phyloP scores from a whole-genome alignment of 2,797 vertebrate species.

The Tapirus indicus region DNA sequence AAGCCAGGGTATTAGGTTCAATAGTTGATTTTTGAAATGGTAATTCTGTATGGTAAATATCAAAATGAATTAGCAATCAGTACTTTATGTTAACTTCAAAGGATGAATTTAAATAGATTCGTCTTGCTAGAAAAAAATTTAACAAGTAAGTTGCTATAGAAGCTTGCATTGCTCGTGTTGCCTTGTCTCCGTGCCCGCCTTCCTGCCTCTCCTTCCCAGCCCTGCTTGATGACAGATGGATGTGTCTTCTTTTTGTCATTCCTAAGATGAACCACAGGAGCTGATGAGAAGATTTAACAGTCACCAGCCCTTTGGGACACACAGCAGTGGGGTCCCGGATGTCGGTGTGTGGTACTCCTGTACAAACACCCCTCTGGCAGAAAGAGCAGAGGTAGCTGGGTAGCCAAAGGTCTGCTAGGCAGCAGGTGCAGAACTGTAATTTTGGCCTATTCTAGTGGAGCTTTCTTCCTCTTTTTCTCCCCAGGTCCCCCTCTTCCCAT shows the following conservation, averaged over 20 bases:
- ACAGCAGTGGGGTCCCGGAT: neutral
- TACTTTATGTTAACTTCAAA: neutral
- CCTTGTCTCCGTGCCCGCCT: neutral
- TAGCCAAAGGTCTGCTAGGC: neutral
- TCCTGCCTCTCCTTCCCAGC: neutral
- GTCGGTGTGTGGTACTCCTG: neutral
- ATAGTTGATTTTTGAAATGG: conserved; percentile 39
- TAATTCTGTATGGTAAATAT: conserved; percentile 40
- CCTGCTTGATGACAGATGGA: neutral
- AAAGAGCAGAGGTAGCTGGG: neutral
- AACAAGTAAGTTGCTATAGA: neutral
- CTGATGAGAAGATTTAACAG: neutral
- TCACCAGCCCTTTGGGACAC: neutral
- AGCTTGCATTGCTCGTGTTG: neutral
- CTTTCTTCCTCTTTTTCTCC: neutral
- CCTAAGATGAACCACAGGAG: neutral
- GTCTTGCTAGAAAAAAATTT: neutral
- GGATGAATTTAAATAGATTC: neutral
- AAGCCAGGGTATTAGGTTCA: conserved; percentile 25
- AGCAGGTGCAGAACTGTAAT: neutral
- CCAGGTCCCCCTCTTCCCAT: neutral
- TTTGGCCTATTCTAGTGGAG: neutral
- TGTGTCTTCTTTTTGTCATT: neutral
- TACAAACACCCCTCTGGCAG: no score
- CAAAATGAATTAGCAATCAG: neutral